Base-by-base conservation (phyloP, 2,797 vertebrate genomes). In the Lepilemur ruficaudatus region DNA sequence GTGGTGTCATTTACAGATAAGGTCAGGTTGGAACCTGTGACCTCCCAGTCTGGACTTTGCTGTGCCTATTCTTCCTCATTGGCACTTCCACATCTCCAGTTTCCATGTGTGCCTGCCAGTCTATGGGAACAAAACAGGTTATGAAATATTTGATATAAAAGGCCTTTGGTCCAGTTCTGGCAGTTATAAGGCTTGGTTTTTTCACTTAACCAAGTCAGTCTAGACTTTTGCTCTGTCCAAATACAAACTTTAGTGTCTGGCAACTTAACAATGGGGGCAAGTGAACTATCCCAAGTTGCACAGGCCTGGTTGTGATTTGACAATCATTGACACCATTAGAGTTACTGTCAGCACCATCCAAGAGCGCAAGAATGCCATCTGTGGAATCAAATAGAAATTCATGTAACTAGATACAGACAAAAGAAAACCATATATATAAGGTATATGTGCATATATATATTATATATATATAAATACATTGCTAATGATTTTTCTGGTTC, bases 361-460 rank as follows among this genome's bases (percentile, higher is more conserved):
- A n/a, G 63, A 18, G 8, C 35, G 17, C 17, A 67, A 65, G 61
- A 63, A 63, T 15, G 61, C 30, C 28, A 15, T 35, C 17, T 67
- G 63, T 67, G 63, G 63, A 67, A 67, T 18, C 7, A 67, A 67
- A 63, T 18, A 65, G 4, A 63, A 76, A 38, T 83, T 46, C 30
- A 79, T 41, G 8, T 61, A 75, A 57, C 23, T 55, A 85, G 1
- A 38, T 52, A 81, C 12, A 70, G 4, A 69, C 35, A 43, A 48
- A 43, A 70, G 17, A 87, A 95, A 63, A 75, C 6, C 0, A 23
- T 73, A 2, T 69, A 28, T 65, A 32, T 59, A 8, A 10, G 55
- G 6, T 20, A 1, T 52, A 1, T 52, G 2, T 52, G 5, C 20
- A 0, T 52, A 0, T 52, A 0, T 52, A 7, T 52, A 20, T 2